phyloP scores from a whole-genome alignment of 2,113 vertebrate genomes.

The Siniperca chuatsi region DNA sequence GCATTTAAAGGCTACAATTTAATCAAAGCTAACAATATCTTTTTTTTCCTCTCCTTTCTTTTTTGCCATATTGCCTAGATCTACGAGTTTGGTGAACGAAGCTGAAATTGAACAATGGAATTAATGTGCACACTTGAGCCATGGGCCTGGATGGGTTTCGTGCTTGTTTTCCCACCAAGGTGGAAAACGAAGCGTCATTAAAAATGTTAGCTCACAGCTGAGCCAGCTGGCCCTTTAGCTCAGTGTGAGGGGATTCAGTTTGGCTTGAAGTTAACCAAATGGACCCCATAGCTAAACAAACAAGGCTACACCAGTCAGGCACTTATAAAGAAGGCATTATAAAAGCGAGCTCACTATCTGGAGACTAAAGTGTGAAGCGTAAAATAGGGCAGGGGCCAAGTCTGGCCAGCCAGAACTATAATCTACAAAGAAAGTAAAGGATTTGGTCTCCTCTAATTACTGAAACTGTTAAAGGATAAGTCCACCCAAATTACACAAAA shows the following conservation, averaged over 20 bases:
- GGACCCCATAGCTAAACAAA: conserved; percentile 60
- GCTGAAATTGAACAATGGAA: background rate
- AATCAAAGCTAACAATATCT: too few relatives aligned
- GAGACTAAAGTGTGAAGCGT: conserved; percentile 29
- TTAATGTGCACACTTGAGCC: background rate
- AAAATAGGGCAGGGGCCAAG: background rate
- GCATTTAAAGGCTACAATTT: background rate
- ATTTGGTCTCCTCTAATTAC: background rate
- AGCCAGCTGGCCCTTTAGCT: conserved; percentile 13
- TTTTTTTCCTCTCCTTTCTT: background rate
- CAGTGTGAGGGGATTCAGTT: conserved; percentile 31
- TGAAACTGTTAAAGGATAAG: background rate
- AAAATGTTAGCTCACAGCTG: conserved; percentile 18
- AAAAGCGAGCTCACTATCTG: conserved; percentile 19
- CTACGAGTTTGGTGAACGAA: background rate
- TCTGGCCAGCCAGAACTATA: background rate
- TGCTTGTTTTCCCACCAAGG: conserved; percentile 25
- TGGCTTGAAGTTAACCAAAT: conserved; percentile 46
- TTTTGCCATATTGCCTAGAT: background rate
- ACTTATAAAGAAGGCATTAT: conserved; percentile 55
- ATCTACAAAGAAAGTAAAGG: background rate
- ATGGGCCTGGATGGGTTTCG: background rate
- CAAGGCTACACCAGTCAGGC: conserved; percentile 27
- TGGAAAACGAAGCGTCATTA: conserved; percentile 37
- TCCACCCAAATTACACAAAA: background rate